Evolutionary conservation across 2,888 invertebrate species (phyloP).

Genomic region (Cheilosia grossa): DNA sequence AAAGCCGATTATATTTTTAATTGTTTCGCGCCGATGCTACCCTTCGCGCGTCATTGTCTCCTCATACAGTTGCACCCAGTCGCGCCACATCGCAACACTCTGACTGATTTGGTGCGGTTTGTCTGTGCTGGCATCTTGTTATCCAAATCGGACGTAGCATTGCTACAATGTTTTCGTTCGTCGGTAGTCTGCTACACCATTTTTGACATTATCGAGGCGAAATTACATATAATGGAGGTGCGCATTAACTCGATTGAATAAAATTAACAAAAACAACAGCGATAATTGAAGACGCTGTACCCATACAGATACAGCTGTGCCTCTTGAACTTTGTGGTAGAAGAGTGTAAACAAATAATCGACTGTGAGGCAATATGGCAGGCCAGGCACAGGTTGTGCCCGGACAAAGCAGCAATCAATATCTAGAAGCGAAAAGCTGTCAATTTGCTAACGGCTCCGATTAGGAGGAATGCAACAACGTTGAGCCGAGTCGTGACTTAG

Average conservation of each 20-base stretch:
- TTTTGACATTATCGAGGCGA: conserved; percentile 69
- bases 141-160: conserved; percentile 66
- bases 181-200: conserved; percentile 35
- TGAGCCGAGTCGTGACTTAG: conserved; percentile 64
- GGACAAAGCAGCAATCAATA: conserved; percentile 53
- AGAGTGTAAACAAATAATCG: conserved; percentile 66
- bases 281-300: conserved; percentile 42
- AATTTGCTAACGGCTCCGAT: conserved; percentile 71
- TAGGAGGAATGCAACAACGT: conserved; percentile 57
- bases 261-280: conserved; percentile 64
- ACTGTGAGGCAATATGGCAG: conserved; percentile 43
- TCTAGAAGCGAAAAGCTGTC: conserved; percentile 71
- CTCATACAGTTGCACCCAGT: conserved; percentile 35
- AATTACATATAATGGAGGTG: conserved; percentile 70
- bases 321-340: conserved; percentile 54
- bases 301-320: not conserved
- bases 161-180: conserved; percentile 18
- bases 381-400: not conserved
- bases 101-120: conserved; percentile 70
- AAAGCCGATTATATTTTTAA: conserved; percentile 71
- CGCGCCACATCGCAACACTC: conserved; percentile 64
- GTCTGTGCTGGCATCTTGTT: conserved; percentile 58
- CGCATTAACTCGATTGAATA: conserved; percentile 70
- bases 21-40: conserved; percentile 55
- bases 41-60: conserved; percentile 22